phyloP scores from a whole-genome alignment of 2,113 vertebrate genomes.

The Acinonyx jubatus region DNA sequence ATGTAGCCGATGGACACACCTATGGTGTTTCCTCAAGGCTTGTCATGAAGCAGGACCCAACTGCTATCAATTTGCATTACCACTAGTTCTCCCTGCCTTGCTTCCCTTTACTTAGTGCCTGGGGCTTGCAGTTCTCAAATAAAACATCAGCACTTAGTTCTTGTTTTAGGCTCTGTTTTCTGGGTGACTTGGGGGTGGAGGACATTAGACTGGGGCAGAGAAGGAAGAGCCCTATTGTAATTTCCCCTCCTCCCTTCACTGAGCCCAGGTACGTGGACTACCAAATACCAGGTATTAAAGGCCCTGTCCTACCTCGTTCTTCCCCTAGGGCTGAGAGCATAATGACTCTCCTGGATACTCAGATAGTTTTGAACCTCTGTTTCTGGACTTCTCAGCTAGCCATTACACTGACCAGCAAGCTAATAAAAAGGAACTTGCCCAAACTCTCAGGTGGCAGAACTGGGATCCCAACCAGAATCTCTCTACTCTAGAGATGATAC shows the following conservation, averaged over 20 bases:
- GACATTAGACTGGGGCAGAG: neutral
- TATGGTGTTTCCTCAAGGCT: neutral
- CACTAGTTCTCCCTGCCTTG: neutral
- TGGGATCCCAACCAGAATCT: neutral
- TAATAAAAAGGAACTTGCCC: neutral
- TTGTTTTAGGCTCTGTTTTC: neutral
- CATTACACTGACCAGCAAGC: neutral
- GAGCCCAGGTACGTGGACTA: neutral
- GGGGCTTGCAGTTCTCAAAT: constrained; percentile 30
- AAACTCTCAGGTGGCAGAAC: neutral
- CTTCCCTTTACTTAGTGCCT: neutral
- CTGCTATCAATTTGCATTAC: neutral
- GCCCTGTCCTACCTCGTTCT: neutral
- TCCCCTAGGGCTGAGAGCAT: neutral
- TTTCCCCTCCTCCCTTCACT: too few species aligned
- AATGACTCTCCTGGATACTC: neutral
- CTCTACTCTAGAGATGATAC: neutral
- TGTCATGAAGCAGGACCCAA: neutral
- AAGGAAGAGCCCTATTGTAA: neutral
- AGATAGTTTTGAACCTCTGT: neutral
- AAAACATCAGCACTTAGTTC: constrained; percentile 8
- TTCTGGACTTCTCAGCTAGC: neutral
- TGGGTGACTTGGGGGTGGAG: neutral
- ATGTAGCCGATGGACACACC: neutral
- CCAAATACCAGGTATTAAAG: neutral